Percentiles rank a stretch among this genome's conserved stretches.
These are phyloP conservation scores for Haliclona indistincta DNA, from an alignment of 37 sponge, comb jelly and placozoan species.

Conservation along the genomic window DNA sequence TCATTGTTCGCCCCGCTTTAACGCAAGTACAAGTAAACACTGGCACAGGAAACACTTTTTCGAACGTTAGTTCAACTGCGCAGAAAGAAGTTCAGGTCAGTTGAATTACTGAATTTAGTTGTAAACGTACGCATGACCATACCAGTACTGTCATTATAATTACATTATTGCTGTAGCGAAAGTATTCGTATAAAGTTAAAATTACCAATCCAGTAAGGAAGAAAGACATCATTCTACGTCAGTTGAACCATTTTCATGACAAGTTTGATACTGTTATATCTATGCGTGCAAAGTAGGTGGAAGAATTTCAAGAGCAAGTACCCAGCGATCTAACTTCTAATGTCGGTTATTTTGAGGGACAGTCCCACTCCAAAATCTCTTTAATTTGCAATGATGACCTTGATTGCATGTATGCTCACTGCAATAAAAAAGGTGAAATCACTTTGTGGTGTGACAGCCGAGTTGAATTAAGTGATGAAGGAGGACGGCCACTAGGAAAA, in stretches of 20 bases:
- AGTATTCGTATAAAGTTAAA: slow-evolving; percentile 22
- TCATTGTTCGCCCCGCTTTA: too few species aligned
- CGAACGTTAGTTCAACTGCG: too few species aligned
- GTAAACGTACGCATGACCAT: too few species aligned
- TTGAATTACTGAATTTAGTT: too few species aligned
- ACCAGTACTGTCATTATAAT: too few species aligned
- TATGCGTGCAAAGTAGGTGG: not conserved
- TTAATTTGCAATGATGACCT: slow-evolving; percentile 3
- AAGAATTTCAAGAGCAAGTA: slow-evolving; percentile 6
- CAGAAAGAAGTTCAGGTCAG: too few species aligned
- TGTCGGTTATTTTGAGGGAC: slow-evolving; percentile 10
- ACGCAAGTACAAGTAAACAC: too few species aligned
- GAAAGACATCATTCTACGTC: slow-evolving; percentile 5
- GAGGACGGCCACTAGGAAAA: not conserved
- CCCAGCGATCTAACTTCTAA: not conserved
- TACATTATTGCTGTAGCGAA: too few species aligned
- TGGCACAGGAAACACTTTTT: too few species aligned
- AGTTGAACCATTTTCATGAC: not conserved
- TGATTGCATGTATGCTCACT: not conserved
- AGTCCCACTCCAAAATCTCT: not conserved
- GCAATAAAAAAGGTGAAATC: not conserved
- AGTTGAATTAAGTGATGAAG: not conserved
- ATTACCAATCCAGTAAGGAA: slow-evolving; percentile 16
- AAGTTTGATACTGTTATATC: not conserved
- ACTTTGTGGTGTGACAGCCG: slow-evolving; percentile 15